Percentiles rank a stretch among this genome's conserved stretches.
Conservation (phyloP, 1,140 invertebrate species). For the Leptopilina clavipes region DNA sequence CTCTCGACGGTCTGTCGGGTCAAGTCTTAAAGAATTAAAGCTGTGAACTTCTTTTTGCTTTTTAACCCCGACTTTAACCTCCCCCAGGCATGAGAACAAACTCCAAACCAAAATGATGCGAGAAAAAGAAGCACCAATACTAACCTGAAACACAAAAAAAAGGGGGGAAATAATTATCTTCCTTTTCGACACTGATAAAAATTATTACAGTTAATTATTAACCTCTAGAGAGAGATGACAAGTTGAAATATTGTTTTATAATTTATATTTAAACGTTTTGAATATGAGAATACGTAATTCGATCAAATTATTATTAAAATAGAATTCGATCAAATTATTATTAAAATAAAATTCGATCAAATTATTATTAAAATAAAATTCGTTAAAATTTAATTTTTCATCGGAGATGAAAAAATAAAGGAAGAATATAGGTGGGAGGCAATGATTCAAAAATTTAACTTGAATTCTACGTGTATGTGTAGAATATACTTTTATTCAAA, state of each 20-base stretch:
- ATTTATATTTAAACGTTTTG: too few species aligned
- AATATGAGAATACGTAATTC: too few species aligned
- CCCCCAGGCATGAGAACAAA: slow-evolving; percentile 46
- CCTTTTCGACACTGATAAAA: too few species aligned
- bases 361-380: too few species aligned
- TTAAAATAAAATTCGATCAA: too few species aligned
- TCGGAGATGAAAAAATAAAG: too few species aligned
- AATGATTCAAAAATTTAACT: slow-evolving; percentile 46
- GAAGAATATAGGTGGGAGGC: neutral
- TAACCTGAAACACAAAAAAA: slow-evolving; percentile 61
- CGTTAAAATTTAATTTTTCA: too few species aligned
- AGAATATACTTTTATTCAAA: neutral
- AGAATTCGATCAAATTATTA: too few species aligned
- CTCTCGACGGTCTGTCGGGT: slow-evolving; percentile 52
- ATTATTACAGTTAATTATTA: too few species aligned
- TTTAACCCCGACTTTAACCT: slow-evolving; percentile 48
- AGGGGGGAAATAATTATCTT: slow-evolving; percentile 14
- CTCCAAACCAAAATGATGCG: slow-evolving; percentile 39
- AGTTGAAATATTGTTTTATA: too few species aligned
- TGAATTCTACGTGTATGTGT: neutral
- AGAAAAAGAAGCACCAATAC: slow-evolving; percentile 42
- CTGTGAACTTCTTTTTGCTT: slow-evolving; percentile 53
- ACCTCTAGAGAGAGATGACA: too few species aligned
- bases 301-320: too few species aligned
- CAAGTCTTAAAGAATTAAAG: slow-evolving; percentile 54